These are phyloP conservation scores for Boulengerochromis microlepis DNA, from an alignment of 2,113 vertebrate genomes.

Conservation along the genomic window DNA sequence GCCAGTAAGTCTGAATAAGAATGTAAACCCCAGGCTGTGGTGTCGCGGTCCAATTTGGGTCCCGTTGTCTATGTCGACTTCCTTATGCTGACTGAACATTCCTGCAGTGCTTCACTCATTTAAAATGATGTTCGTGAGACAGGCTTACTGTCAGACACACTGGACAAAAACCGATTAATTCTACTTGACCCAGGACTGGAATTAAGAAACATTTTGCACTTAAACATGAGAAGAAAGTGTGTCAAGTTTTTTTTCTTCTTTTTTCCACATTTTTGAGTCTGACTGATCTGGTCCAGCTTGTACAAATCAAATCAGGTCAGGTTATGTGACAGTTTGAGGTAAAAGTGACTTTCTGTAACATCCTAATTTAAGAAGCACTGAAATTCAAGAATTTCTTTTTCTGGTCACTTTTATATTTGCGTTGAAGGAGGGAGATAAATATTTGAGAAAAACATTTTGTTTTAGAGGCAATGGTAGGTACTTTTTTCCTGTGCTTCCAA, in stretches of 20 bases:
- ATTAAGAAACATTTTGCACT: background rate
- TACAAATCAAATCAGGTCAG: background rate
- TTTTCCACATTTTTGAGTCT: background rate
- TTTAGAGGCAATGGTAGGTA: background rate
- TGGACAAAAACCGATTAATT: background rate
- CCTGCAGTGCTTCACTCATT: background rate
- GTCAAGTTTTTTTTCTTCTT: background rate
- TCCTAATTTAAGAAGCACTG: background rate
- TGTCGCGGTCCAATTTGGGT: background rate
- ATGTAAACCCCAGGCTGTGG: background rate
- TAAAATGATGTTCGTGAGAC: background rate
- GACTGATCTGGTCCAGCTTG: background rate
- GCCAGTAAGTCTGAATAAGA: background rate
- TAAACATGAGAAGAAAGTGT: background rate
- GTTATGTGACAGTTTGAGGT: background rate
- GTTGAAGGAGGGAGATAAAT: background rate
- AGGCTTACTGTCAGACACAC: background rate
- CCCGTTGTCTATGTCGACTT: background rate
- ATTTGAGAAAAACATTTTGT: background rate
- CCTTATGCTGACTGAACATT: background rate
- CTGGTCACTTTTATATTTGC: background rate
- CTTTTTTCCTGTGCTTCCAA: background rate
- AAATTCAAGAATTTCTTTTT: background rate
- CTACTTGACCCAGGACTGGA: background rate
- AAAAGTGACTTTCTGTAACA: background rate